These are phyloP conservation scores for Eilema griseolum DNA, from an alignment of 2,888 invertebrate species.

Conservation along the genomic window DNA sequence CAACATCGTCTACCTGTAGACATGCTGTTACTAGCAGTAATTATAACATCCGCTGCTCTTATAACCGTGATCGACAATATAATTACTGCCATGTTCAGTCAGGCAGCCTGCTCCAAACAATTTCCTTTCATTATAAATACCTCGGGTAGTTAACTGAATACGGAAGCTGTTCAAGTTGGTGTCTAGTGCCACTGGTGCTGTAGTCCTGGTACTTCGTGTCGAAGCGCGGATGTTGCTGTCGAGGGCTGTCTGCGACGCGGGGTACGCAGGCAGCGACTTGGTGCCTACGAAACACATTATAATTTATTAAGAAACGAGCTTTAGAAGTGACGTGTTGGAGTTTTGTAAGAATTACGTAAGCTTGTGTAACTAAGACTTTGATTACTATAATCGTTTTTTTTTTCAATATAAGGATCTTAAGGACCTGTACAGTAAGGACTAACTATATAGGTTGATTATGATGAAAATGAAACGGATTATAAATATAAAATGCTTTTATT, in stretches of 20 bases:
- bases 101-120: background rate
- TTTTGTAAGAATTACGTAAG: background rate
- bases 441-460: too few relatives aligned
- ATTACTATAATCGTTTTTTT: too few relatives aligned
- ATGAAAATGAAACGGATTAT: too few relatives aligned
- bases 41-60: background rate
- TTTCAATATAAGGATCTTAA: background rate
- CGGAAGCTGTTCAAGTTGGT: background rate
- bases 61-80: background rate
- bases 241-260: background rate
- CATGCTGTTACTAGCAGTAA: background rate
- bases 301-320: slow-evolving; percentile 43
- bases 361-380: background rate
- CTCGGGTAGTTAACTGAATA: background rate
- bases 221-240: slow-evolving; percentile 16
- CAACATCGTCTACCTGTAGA: background rate
- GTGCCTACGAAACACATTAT: slow-evolving; percentile 29
- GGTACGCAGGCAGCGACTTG: slow-evolving; percentile 23
- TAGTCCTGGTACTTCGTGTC: slow-evolving; percentile 7
- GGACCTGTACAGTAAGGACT: too few relatives aligned
- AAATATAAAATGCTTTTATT: too few relatives aligned
- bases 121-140: slow-evolving; percentile 8
- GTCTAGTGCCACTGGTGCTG: background rate
- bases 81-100: background rate
- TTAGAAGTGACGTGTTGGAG: slow-evolving; percentile 10